Evolutionary conservation across 2,797 vertebrate species (phyloP).

Genomic region (Tachyglossus aculeatus): DNA sequence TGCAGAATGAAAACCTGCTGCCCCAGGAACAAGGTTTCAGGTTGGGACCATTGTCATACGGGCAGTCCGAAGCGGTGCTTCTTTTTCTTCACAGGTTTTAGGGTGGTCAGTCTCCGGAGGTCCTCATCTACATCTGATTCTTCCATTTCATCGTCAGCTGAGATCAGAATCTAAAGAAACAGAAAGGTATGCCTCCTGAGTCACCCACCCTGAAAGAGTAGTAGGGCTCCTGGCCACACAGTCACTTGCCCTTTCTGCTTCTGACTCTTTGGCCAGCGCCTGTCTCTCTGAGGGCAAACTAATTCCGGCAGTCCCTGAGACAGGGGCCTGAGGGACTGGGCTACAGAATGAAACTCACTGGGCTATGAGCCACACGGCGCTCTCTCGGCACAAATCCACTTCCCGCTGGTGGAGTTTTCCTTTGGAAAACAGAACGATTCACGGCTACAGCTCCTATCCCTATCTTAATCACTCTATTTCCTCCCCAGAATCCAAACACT

Average conservation of each 20-base stretch:
- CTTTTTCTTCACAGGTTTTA: slow-evolving; percentile 93
- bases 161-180: slow-evolving; percentile 89
- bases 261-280: accelerated
- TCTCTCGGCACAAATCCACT: too few species aligned
- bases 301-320: neutral
- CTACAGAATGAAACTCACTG: too few species aligned
- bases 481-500: too few species aligned
- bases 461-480: too few species aligned
- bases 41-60: slow-evolving; percentile 78
- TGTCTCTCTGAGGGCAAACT: neutral
- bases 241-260: neutral
- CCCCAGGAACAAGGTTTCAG: slow-evolving; percentile 42
- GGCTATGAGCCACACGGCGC: too few species aligned
- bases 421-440: too few species aligned
- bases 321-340: too few species aligned
- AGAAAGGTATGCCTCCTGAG: slow-evolving; percentile 21
- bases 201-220: neutral
- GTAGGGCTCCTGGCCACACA: neutral
- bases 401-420: too few species aligned
- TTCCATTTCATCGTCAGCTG: slow-evolving; percentile 97
- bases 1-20: slow-evolving; percentile 53
- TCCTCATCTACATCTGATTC: slow-evolving; percentile 92
- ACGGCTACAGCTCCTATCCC: too few species aligned
- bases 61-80: slow-evolving; percentile 92
- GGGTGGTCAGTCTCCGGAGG: slow-evolving; percentile 83